A percentile compares a stretch with the other conserved stretches of the same genome.
These are phyloP conservation scores for Chlamydotis undulata DNA, from an alignment of 2,113 vertebrate species.

Conservation along the genomic window DNA sequence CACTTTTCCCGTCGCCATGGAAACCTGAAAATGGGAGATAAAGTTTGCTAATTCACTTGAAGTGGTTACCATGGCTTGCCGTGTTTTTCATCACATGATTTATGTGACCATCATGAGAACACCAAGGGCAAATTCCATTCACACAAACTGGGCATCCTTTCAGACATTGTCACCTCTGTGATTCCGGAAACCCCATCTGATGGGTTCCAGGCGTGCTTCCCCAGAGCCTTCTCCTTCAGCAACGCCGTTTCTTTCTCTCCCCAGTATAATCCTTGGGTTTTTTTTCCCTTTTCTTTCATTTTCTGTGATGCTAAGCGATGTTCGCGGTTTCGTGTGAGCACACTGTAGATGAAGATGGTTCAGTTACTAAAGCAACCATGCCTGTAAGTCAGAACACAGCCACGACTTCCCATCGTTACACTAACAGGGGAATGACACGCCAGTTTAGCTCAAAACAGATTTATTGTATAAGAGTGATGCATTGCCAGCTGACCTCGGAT, in stretches of 20 bases:
- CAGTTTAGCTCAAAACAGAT: background rate
- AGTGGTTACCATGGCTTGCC: background rate
- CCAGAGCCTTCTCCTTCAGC: background rate
- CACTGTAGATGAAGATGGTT: fast-evolving
- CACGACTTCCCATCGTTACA: background rate
- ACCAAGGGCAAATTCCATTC: background rate
- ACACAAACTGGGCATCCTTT: fast-evolving
- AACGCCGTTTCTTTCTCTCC: background rate
- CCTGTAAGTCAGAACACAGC: background rate
- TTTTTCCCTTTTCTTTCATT: background rate
- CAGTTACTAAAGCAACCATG: background rate
- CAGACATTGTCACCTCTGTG: fast-evolving
- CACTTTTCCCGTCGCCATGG: conserved; percentile 20
- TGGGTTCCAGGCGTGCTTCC: fast-evolving
- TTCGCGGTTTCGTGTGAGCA: background rate
- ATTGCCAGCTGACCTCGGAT: background rate
- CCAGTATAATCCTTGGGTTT: fast-evolving
- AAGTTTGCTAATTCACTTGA: background rate
- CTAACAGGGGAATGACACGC: background rate
- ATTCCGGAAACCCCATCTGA: fast-evolving
- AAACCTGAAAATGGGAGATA: background rate
- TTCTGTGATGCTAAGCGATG: background rate
- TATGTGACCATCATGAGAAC: fast-evolving
- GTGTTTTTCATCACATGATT: background rate
- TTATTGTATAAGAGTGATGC: background rate